phyloP scores from a whole-genome alignment of 2,888 invertebrate species.

The Campaea margaritaria region DNA sequence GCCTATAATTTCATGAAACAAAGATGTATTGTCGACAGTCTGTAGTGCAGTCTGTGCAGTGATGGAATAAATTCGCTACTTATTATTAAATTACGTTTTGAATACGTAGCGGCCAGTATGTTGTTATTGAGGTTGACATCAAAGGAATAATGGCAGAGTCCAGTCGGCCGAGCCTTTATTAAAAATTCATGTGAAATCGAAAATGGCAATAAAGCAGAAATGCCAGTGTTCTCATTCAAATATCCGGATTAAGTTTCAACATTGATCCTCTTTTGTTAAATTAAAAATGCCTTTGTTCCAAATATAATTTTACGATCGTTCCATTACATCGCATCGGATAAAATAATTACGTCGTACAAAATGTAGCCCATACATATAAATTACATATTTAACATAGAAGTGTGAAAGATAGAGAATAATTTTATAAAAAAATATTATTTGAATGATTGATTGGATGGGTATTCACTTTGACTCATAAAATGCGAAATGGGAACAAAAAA shows the following conservation, averaged over 20 bases:
- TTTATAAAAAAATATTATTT: too few relatives aligned
- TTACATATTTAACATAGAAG: too few relatives aligned
- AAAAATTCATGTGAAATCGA: conserved; percentile 25
- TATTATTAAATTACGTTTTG: background rate
- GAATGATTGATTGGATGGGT: too few relatives aligned
- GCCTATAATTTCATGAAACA: too few relatives aligned
- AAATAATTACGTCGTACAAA: too few relatives aligned
- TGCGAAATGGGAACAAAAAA: too few relatives aligned
- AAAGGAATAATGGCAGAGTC: conserved; percentile 25
- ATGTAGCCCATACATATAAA: too few relatives aligned
- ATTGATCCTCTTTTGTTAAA: background rate
- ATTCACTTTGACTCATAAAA: too few relatives aligned
- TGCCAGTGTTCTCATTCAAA: conserved; percentile 22
- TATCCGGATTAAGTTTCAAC: background rate
- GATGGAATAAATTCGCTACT: background rate
- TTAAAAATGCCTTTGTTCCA: background rate
- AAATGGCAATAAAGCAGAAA: conserved; percentile 11
- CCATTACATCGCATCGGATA: too few relatives aligned
- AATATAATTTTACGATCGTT: background rate
- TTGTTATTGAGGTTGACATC: conserved; percentile 37
- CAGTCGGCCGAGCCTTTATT: conserved; percentile 27
- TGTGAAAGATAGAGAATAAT: too few relatives aligned
- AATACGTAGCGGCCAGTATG: conserved; percentile 12
- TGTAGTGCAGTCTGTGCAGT: too few relatives aligned
- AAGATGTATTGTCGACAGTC: too few relatives aligned